Conservation (phyloP, 2,113 vertebrate genomes). For the Trochalopteron elliotii region DNA sequence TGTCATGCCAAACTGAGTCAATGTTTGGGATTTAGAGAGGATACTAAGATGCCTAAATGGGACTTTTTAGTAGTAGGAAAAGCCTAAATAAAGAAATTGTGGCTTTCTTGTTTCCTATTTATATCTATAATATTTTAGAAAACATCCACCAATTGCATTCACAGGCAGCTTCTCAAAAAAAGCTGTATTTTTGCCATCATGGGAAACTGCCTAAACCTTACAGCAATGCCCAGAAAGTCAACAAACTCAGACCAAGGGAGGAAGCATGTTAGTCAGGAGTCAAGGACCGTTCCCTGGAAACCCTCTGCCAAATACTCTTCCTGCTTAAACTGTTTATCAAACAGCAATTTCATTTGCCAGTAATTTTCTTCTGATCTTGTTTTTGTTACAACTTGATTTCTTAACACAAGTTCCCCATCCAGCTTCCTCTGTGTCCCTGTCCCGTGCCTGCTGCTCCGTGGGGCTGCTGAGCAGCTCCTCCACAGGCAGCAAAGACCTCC, state of each 20-base stretch:
- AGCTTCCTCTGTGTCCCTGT: background rate
- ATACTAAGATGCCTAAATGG: background rate
- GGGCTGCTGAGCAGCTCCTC: background rate
- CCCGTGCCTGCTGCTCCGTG: background rate
- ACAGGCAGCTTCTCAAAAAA: background rate
- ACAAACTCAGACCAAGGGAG: constrained; percentile 28
- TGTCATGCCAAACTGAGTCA: background rate
- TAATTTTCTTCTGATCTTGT: constrained; percentile 40
- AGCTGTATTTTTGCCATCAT: constrained; percentile 10
- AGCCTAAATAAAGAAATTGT: constrained; percentile 17
- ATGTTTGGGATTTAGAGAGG: background rate
- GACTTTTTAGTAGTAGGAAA: background rate
- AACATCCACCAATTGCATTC: constrained; percentile 13
- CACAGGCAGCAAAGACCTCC: background rate
- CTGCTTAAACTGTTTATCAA: constrained; percentile 55
- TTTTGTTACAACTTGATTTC: background rate
- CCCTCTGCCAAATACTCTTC: constrained; percentile 42
- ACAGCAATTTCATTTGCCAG: constrained; percentile 7
- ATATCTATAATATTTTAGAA: constrained; percentile 20
- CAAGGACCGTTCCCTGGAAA: constrained; percentile 42
- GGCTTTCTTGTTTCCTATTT: constrained; percentile 49
- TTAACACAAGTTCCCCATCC: background rate
- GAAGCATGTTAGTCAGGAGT: constrained; percentile 46
- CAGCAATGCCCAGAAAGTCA: constrained; percentile 44
- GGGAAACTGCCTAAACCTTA: constrained; percentile 33